phyloP scores from a whole-genome alignment of 1,140 invertebrate species.

The Drosophila orena region DNA sequence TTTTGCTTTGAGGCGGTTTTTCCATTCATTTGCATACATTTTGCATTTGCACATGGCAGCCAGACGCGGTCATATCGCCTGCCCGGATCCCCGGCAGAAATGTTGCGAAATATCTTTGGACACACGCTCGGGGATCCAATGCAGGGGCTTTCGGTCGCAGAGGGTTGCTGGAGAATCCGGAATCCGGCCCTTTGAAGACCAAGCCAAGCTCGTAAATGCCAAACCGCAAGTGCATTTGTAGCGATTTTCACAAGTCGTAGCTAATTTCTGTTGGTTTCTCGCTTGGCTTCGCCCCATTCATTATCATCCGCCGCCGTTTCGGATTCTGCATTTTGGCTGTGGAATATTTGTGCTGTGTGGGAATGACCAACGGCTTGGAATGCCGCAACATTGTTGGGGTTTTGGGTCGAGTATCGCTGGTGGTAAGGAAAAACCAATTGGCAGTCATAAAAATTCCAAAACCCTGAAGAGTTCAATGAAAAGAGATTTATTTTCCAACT shows the following conservation, averaged over 20 bases:
- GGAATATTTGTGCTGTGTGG: conserved; percentile 79
- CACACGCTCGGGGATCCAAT: conserved; percentile 54
- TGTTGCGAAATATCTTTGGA: conserved; percentile 64
- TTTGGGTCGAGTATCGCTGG: not conserved
- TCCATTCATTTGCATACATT: conserved; percentile 81
- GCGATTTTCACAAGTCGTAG: conserved; percentile 78
- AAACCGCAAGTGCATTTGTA: conserved; percentile 81
- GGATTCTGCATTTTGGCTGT: conserved; percentile 53
- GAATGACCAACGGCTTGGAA: conserved; percentile 47
- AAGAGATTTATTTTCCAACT: too few relatives aligned
- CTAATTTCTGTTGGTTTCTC: conserved; percentile 77
- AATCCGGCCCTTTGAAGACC: conserved; percentile 55
- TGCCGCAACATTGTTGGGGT: conserved; percentile 20
- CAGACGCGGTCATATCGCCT: conserved; percentile 54
- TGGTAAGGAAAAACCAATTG: conserved; percentile 8
- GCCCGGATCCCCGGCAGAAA: conserved; percentile 25
- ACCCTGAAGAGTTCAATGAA: not conserved
- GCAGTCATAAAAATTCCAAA: conserved; percentile 7
- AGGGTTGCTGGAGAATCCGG: conserved; percentile 1
- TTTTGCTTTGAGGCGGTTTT: conserved; percentile 79
- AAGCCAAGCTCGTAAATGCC: conserved; percentile 68
- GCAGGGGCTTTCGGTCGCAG: not conserved
- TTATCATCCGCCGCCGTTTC: conserved; percentile 41
- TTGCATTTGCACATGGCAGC: conserved; percentile 64
- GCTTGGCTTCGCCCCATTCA: conserved; percentile 63